Percentiles rank a stretch among this genome's conserved stretches.
Conservation (phyloP, 1,140 invertebrate species). For the Drosophila triauraria region DNA sequence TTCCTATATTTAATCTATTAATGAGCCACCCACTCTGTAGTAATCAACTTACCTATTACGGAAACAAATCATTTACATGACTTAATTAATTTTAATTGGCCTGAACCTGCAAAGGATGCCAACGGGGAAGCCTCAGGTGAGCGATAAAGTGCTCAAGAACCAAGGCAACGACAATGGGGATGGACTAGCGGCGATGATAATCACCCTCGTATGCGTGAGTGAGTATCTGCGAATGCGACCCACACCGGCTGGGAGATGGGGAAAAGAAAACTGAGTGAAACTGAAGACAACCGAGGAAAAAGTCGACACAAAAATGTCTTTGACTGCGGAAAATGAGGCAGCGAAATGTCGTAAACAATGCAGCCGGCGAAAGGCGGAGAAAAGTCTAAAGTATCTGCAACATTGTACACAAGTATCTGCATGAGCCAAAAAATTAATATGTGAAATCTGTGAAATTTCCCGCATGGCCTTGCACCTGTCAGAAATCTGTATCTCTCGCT, state of each 20-base stretch:
- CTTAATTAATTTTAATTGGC: background rate
- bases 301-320: conserved; percentile 78
- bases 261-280: conserved; percentile 77
- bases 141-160: conserved; percentile 4
- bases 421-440: conserved; percentile 1
- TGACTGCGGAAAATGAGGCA: conserved; percentile 78
- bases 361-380: conserved; percentile 73
- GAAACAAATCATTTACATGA: background rate
- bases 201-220: conserved; percentile 30
- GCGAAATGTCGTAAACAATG: conserved; percentile 80
- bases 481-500: conserved; percentile 21
- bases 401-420: conserved; percentile 26
- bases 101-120: too few relatives aligned
- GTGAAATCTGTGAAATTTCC: conserved; percentile 7
- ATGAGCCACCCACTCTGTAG: background rate
- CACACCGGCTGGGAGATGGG: conserved; percentile 44
- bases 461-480: conserved; percentile 54
- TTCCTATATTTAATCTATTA: background rate
- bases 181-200: conserved; percentile 47
- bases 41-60: background rate
- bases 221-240: conserved; percentile 53
- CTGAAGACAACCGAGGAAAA: conserved; percentile 71
- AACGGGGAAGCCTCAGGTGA: too few relatives aligned
- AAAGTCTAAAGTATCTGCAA: conserved; percentile 55
- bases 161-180: background rate